These are phyloP conservation scores for Orchestia grillus DNA, from an alignment of 1,140 invertebrate species.

Conservation along the genomic window DNA sequence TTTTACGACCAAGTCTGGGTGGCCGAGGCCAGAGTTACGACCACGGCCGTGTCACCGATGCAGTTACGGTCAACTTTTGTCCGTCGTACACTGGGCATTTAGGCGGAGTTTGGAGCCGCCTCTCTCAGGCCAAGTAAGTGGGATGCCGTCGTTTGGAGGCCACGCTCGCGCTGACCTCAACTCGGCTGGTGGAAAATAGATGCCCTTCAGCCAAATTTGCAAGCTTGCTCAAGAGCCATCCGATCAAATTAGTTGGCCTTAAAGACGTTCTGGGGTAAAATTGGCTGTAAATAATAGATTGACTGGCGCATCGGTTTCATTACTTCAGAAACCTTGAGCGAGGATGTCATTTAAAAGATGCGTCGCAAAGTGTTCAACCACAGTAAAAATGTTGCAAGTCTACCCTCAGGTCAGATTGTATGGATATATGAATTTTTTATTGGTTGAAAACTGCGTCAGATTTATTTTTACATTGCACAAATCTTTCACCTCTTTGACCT, in stretches of 20 bases:
- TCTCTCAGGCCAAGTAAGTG: background rate
- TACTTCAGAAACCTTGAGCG: background rate
- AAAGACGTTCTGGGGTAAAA: background rate
- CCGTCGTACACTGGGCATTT: background rate
- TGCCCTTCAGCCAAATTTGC: background rate
- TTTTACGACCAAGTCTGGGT: background rate
- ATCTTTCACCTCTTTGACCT: background rate
- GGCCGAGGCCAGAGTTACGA: constrained; percentile 24
- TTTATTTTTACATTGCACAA: background rate
- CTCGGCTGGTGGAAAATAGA: background rate
- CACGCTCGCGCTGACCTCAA: background rate
- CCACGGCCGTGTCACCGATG: constrained; percentile 16
- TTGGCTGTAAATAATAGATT: background rate
- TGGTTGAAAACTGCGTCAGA: background rate
- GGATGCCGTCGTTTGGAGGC: background rate
- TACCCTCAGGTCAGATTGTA: no score
- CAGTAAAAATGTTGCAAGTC: no score
- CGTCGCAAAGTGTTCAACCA: no score
- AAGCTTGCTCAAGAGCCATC: background rate
- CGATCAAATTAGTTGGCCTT: background rate
- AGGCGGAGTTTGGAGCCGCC: background rate
- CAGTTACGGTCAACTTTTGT: constrained; percentile 24
- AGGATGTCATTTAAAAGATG: no score
- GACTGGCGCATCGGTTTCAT: background rate
- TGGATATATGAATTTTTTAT: background rate